Evolutionary conservation across 2,797 vertebrate genomes (phyloP).

Genomic region (Pseudochaenichthys georgianus): DNA sequence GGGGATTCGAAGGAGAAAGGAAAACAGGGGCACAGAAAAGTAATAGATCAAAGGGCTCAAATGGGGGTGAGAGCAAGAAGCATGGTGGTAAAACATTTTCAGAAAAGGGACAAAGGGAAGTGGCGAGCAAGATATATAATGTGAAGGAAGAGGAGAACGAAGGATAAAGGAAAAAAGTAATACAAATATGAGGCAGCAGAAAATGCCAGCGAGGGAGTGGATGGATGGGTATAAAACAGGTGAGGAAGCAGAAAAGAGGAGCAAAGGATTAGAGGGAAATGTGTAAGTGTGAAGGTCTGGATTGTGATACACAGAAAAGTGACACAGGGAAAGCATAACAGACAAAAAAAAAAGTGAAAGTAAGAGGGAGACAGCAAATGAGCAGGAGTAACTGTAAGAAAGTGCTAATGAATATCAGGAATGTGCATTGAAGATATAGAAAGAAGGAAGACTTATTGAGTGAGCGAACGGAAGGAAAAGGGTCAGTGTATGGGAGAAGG

Average conservation of each 20-base stretch:
- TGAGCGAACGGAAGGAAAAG: background rate
- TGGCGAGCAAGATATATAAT: background rate
- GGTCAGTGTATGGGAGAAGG: conserved; percentile 1
- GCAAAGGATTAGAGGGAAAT: conserved; percentile 36
- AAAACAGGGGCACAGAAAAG: background rate
- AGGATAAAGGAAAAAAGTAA: conserved; percentile 39
- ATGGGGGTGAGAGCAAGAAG: background rate
- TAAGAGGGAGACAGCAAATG: background rate
- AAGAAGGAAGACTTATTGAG: background rate
- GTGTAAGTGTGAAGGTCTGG: conserved; percentile 5
- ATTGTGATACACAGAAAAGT: conserved; percentile 1
- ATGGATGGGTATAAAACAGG: conserved; percentile 58
- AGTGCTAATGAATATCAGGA: background rate
- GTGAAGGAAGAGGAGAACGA: conserved; percentile 1
- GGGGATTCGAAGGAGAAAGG: background rate
- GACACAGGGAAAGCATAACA: background rate
- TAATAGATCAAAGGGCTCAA: background rate
- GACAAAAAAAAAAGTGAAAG: conserved; percentile 5
- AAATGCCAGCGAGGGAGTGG: conserved; percentile 32
- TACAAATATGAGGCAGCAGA: conserved; percentile 66
- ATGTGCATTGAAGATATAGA: conserved; percentile 6
- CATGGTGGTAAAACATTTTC: background rate
- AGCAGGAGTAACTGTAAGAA: background rate
- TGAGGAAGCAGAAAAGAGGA: conserved; percentile 54
- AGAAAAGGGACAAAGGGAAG: conserved; percentile 14